phyloP scores from a whole-genome alignment of 2,888 invertebrate species.

The Caenorhabditis zanzibari region DNA sequence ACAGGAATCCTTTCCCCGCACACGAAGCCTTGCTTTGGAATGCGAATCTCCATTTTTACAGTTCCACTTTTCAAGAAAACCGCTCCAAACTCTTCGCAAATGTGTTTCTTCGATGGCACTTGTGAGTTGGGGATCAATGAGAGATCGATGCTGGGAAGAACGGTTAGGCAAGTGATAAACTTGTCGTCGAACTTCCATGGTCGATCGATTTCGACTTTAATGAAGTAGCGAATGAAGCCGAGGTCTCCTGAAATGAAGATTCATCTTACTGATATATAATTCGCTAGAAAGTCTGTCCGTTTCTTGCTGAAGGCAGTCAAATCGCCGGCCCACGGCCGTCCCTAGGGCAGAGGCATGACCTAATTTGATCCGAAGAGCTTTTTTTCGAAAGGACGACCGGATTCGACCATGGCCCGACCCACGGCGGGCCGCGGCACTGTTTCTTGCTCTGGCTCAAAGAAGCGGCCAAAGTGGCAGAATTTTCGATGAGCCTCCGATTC shows the following conservation, averaged over 20 bases:
- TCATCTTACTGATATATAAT: too few relatives aligned
- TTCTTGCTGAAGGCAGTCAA: too few relatives aligned
- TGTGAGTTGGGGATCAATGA: slow-evolving; percentile 35
- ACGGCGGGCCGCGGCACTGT: too few relatives aligned
- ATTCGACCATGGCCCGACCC: too few relatives aligned
- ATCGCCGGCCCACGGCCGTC: too few relatives aligned
- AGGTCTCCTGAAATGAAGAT: slow-evolving; percentile 38
- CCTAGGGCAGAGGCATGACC: too few relatives aligned
- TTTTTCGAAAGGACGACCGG: too few relatives aligned
- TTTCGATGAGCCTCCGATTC: too few relatives aligned
- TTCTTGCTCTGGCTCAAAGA: too few relatives aligned
- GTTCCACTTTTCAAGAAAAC: slow-evolving; percentile 45
- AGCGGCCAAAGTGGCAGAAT: too few relatives aligned
- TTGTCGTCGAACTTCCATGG: slow-evolving; percentile 67
- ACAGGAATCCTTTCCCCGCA: slow-evolving; percentile 52
- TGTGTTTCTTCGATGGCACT: slow-evolving; percentile 35
- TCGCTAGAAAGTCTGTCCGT: too few relatives aligned
- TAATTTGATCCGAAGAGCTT: too few relatives aligned
- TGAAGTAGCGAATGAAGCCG: slow-evolving; percentile 62
- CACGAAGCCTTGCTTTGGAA: slow-evolving; percentile 60
- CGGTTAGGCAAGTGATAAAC: slow-evolving; percentile 54
- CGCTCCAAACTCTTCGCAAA: slow-evolving; percentile 46
- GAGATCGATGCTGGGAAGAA: slow-evolving; percentile 50
- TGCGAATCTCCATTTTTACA: slow-evolving; percentile 48
- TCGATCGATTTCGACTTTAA: slow-evolving; percentile 61